phyloP scores from a whole-genome alignment of 1,140 invertebrate species.

The Aphelenchoides avenae region DNA sequence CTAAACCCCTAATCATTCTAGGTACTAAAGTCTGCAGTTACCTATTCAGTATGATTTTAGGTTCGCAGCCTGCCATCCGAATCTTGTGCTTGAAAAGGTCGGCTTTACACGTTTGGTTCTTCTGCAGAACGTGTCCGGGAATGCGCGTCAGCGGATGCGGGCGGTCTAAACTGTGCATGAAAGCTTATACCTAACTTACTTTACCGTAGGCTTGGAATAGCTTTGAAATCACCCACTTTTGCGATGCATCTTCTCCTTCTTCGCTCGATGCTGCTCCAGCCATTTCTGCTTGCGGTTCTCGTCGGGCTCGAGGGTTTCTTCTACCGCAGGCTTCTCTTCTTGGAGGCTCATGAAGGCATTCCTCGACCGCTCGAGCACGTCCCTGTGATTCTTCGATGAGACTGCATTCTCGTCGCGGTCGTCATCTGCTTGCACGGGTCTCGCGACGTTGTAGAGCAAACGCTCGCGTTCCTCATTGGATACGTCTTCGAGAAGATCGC shows the following conservation, averaged over 20 bases:
- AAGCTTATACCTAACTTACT: neutral
- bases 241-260: neutral
- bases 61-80: constrained; percentile 34
- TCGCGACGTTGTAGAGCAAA: neutral
- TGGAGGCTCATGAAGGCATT: constrained; percentile 8
- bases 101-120: constrained; percentile 33
- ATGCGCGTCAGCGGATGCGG: constrained; percentile 1
- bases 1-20: constrained; percentile 20
- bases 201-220: constrained; percentile 18
- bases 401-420: neutral
- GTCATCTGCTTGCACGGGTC: neutral
- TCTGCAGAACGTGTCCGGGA: constrained; percentile 17
- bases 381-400: neutral
- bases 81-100: constrained; percentile 47
- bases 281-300: constrained; percentile 4
- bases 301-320: constrained; percentile 1
- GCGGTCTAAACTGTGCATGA: neutral
- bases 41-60: constrained; percentile 43
- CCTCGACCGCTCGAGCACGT: constrained; percentile 5
- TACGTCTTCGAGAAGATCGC: neutral
- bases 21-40: neutral
- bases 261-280: constrained; percentile 5
- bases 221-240: neutral
- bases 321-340: neutral
- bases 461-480: neutral